These are phyloP conservation scores for Orussus abietinus DNA, from an alignment of 1,140 invertebrate genomes.

Conservation along the genomic window DNA sequence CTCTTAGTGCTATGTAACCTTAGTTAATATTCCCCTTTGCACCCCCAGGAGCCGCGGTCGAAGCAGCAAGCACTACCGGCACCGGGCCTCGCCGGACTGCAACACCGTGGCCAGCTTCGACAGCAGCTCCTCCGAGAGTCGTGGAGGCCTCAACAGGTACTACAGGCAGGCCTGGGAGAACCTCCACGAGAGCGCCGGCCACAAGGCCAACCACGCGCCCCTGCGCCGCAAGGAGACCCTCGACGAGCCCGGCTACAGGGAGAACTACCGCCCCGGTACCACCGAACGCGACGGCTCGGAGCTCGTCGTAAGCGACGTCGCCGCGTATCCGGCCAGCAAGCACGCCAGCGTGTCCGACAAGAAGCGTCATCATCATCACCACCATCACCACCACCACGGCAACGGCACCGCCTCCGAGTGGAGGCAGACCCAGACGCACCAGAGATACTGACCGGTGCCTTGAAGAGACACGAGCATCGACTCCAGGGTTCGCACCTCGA, in stretches of 20 bases:
- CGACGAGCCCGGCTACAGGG: conserved; percentile 61
- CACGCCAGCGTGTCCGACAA: conserved; percentile 56
- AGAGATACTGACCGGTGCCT: conserved; percentile 51
- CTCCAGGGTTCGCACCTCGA: too few relatives aligned
- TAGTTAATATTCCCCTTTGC: too few relatives aligned
- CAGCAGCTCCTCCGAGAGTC: conserved; percentile 77
- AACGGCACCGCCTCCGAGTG: conserved; percentile 40
- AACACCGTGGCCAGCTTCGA: conserved; percentile 84
- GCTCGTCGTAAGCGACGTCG: conserved; percentile 72
- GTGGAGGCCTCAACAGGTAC: conserved; percentile 76
- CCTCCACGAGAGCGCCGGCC: conserved; percentile 74
- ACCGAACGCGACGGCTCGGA: conserved; percentile 77
- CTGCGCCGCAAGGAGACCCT: conserved; percentile 67
- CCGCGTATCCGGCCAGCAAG: conserved; percentile 53
- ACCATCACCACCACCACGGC: conserved; percentile 71
- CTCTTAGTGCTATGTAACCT: too few relatives aligned
- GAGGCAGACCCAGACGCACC: conserved; percentile 45
- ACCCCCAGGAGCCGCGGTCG: conserved; percentile 60
- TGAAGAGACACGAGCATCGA: too few relatives aligned
- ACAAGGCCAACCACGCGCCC: conserved; percentile 58
- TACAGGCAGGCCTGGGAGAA: conserved; percentile 91
- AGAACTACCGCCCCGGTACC: conserved; percentile 52
- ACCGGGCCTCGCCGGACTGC: conserved; percentile 81
- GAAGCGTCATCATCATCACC: conserved; percentile 77
- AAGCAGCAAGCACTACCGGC: conserved; percentile 78